Conservation (phyloP, 1,140 invertebrate genomes). For the Diorhabda carinulata region DNA sequence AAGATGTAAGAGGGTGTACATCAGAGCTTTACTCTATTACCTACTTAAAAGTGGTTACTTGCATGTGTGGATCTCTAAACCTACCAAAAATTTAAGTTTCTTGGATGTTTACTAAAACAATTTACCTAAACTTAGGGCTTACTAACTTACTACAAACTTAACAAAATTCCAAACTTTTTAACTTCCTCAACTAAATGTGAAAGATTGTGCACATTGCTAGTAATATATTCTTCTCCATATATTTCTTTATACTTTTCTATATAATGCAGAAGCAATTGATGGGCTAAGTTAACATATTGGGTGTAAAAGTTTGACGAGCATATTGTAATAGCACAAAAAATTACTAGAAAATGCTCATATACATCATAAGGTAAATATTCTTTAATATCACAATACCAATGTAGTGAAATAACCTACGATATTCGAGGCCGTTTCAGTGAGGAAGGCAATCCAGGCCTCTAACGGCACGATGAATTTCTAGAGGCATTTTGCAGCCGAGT, state of each 20-base stretch:
- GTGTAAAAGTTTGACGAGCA: constrained; percentile 23
- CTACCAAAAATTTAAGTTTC: too few relatives aligned
- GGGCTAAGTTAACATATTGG: constrained; percentile 25
- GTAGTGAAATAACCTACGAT: constrained; percentile 30
- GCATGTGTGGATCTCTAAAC: too few relatives aligned
- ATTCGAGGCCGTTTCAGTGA: constrained; percentile 35
- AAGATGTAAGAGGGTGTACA: too few relatives aligned
- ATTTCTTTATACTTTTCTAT: constrained; percentile 21
- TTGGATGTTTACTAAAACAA: too few relatives aligned
- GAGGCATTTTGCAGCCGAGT: constrained; percentile 25
- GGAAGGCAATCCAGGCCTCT: constrained; percentile 27
- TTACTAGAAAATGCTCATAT: constrained; percentile 27
- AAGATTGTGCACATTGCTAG: constrained; percentile 36
- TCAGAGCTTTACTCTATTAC: too few relatives aligned
- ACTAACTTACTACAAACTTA: too few relatives aligned
- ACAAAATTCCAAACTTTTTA: constrained; percentile 31
- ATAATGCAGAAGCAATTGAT: constrained; percentile 21
- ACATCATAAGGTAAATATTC: constrained; percentile 22
- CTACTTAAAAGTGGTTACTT: too few relatives aligned
- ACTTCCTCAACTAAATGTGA: constrained; percentile 35
- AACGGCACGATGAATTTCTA: constrained; percentile 33
- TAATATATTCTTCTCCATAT: constrained; percentile 34
- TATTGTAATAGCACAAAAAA: constrained; percentile 29
- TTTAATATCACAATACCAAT: constrained; percentile 31
- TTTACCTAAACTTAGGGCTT: too few relatives aligned